Base-by-base conservation (phyloP, 2,888 invertebrate species). In the Hirtodrosophila duncani region DNA sequence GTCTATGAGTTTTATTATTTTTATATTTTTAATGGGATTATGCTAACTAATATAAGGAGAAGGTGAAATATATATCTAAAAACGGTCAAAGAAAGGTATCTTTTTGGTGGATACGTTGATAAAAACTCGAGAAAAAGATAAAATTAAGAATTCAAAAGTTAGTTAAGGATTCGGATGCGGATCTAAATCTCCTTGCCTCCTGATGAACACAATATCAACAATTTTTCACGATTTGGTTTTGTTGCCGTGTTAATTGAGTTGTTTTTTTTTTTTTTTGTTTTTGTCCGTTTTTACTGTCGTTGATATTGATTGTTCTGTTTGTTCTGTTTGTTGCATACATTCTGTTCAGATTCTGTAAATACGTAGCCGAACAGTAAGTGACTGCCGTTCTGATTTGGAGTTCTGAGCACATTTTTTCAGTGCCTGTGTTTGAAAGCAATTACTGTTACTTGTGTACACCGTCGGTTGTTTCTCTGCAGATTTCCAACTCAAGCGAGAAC, bases 241-340 rank as follows among this genome's bases (percentile, higher is more conserved):
- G 10, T 21, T 61, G 48, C 50, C 58, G 67, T 69, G 70, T 67
- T 71, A 71, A 71, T 71, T 71, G 71, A 71, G 75, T 65, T 71
- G 71, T 67, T 66, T 63, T 63, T 26, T 33, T 26, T 37, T 60
- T 21, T 16, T 66, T 34, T 49, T 42, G 33, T 16, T 44, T 45
- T 37, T 29, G 34, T 46, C 37, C 31, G 39, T 39, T 45, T 38
- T 41, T 46, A 53, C 39, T 52, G 45, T 31, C 31, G 24, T 33
- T 51, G 43, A 37, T 62, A 58, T 33, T 45, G 23, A 42, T 52
- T 43, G n/a, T 50, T 17, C 31, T 37, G 36, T 30, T 39, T 11
- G 26, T 38, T 36, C 23, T 17, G 38, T 43, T 57, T 55, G 49
- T 61, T 62, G 61, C 60, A 57, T 58, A 49, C 55, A 61, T 61